Percentiles rank a stretch among this genome's conserved stretches.
Conservation (phyloP, 2,113 vertebrate genomes). For the Sclerurus mexicanus region DNA sequence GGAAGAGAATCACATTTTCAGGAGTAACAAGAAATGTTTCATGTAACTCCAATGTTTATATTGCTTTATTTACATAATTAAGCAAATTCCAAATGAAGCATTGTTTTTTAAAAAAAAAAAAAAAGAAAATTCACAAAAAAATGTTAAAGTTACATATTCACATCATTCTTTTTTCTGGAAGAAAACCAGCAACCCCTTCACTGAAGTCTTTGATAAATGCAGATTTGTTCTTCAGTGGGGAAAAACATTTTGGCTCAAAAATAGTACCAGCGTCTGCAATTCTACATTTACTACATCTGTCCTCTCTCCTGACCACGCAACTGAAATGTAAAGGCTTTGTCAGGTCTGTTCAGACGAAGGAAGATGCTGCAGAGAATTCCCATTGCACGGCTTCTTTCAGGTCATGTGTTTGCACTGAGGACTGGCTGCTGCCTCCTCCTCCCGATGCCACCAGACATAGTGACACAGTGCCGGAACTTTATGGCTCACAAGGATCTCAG, state of each 20-base stretch:
- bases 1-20: neutral
- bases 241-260: neutral
- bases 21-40: neutral
- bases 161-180: neutral
- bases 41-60: neutral
- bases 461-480: neutral
- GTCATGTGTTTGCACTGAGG: accelerated
- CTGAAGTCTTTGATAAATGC: neutral
- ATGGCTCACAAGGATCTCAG: neutral
- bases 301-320: neutral
- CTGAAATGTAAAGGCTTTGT: neutral
- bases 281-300: neutral
- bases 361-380: neutral
- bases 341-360: neutral
- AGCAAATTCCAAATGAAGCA: neutral
- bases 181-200: neutral
- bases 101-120: neutral
- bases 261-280: neutral
- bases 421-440: neutral
- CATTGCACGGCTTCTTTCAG: neutral
- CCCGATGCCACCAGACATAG: neutral
- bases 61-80: neutral
- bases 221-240: neutral
- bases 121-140: neutral
- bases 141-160: neutral